Percentiles rank a stretch among this genome's conserved stretches.
Conservation (phyloP, 2,113 vertebrate species). For the Menura novaehollandiae region DNA sequence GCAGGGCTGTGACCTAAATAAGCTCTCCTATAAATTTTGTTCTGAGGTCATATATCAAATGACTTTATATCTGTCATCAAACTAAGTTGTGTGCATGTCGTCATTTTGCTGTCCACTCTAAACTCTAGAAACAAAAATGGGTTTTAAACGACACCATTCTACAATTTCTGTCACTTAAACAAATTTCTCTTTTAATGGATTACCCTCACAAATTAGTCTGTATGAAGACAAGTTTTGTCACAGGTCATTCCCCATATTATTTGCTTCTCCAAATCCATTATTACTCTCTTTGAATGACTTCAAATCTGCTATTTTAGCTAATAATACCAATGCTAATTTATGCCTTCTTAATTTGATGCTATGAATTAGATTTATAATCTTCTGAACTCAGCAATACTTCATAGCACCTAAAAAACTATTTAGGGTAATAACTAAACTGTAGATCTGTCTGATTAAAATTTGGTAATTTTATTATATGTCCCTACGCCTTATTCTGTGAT, state of each 20-base stretch:
- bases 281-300: neutral
- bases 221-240: neutral
- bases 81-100: rapidly evolving
- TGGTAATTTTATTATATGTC: neutral
- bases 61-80: neutral
- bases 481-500: neutral
- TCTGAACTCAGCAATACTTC: neutral
- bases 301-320: neutral
- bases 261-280: neutral
- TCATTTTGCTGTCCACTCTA: neutral
- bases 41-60: neutral
- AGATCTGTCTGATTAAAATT: neutral
- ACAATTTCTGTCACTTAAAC: neutral
- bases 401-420: neutral
- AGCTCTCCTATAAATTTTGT: neutral
- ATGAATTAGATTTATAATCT: neutral
- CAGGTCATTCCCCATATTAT: neutral
- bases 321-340: neutral
- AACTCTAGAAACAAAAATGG: neutral
- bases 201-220: neutral
- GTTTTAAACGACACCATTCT: neutral
- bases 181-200: neutral
- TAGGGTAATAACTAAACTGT: neutral
- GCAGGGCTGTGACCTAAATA: neutral
- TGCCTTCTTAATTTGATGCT: neutral